These are phyloP conservation scores for Venustaconcha ellipsiformis DNA, from an alignment of 1,140 invertebrate genomes.

Conservation along the genomic window DNA sequence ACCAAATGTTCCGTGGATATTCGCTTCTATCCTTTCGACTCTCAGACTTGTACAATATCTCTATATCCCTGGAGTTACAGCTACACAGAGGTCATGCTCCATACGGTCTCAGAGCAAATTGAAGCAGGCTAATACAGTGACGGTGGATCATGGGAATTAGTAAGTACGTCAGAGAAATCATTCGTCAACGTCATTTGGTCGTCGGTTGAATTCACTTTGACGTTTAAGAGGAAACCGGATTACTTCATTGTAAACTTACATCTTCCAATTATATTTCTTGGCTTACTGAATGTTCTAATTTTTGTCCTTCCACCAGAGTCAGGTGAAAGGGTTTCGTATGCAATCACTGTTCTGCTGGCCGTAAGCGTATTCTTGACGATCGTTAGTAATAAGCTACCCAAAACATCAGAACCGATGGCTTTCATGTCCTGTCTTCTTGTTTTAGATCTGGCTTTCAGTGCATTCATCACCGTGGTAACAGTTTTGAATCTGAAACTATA, in stretches of 20 bases:
- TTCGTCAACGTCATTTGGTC: not conserved
- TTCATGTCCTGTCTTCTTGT: conserved; percentile 51
- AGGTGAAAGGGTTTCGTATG: conserved; percentile 73
- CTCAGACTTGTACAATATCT: conserved; percentile 10
- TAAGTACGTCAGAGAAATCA: not conserved
- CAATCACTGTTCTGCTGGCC: conserved; percentile 73
- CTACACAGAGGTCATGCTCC: not conserved
- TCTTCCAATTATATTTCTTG: conserved; percentile 74
- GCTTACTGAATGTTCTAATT: conserved; percentile 72
- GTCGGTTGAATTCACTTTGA: not conserved
- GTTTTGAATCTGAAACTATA: conserved; percentile 11
- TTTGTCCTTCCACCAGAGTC: conserved; percentile 74
- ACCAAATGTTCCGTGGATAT: conserved; percentile 14
- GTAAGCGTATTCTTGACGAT: conserved; percentile 74
- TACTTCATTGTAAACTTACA: conserved; percentile 73
- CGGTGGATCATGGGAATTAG: conserved; percentile 18
- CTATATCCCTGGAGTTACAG: conserved; percentile 9
- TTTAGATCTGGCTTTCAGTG: conserved; percentile 16
- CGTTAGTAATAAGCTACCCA: conserved; percentile 73
- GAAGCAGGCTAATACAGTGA: not conserved
- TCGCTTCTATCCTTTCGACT: conserved; percentile 22
- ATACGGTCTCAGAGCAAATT: not conserved
- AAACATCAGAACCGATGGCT: conserved; percentile 71
- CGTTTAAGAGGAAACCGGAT: conserved; percentile 37
- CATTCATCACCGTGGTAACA: conserved; percentile 18